Evolutionary conservation across 2,888 invertebrate species (phyloP).

Genomic region (Campoletis raptor): DNA sequence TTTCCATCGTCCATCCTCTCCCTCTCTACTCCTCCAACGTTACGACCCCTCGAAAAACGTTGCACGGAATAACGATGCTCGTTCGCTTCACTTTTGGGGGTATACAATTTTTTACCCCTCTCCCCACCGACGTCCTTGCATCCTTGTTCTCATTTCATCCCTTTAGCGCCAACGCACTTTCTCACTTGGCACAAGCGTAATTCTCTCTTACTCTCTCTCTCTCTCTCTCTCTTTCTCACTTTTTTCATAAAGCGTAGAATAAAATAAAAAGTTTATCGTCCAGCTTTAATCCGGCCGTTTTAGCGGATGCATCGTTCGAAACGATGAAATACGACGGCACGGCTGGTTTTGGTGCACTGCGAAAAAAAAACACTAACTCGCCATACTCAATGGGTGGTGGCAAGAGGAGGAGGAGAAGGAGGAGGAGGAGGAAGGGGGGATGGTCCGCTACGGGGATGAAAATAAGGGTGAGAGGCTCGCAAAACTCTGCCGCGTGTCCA

Average conservation of each 20-base stretch:
- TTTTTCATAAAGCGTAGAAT: conserved; percentile 74
- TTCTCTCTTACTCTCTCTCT: conserved; percentile 25
- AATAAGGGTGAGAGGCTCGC: conserved; percentile 42
- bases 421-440: background rate
- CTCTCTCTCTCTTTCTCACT: conserved; percentile 53
- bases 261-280: conserved; percentile 81
- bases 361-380: conserved; percentile 63
- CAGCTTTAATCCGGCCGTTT: conserved; percentile 80
- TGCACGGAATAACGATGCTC: conserved; percentile 69
- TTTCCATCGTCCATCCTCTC: conserved; percentile 48
- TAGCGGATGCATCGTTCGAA: conserved; percentile 76
- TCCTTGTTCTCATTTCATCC: conserved; percentile 49
- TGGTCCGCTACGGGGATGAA: background rate
- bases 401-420: background rate
- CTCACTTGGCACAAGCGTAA: conserved; percentile 41
- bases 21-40: conserved; percentile 27
- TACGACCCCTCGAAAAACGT: conserved; percentile 57
- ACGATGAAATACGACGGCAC: conserved; percentile 77
- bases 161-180: conserved; percentile 35
- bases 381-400: conserved; percentile 41
- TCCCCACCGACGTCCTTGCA: conserved; percentile 12
- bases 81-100: conserved; percentile 67
- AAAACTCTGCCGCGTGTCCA: conserved; percentile 46
- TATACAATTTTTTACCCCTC: conserved; percentile 50
- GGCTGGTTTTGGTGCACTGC: conserved; percentile 59